Conservation (phyloP, 1,140 invertebrate genomes). For the Calephelis virginiensis region DNA sequence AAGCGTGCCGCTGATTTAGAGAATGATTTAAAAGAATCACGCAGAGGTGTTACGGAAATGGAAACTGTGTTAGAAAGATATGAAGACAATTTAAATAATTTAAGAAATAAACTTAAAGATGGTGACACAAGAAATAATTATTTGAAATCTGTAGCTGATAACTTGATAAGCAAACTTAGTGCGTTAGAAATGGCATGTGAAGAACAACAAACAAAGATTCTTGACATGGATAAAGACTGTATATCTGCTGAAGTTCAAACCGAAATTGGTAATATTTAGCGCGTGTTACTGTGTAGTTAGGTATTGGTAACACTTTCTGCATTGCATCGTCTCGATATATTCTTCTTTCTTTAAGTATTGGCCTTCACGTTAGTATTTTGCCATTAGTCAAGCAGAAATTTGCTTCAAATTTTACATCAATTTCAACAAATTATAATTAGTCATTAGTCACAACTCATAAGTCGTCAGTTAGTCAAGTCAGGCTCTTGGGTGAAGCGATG, state of each 20-base stretch:
- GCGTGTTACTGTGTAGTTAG: background rate
- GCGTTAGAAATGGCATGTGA: constrained; percentile 41
- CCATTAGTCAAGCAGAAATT: too few species aligned
- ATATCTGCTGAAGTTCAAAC: constrained; percentile 40
- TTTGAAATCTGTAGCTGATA: constrained; percentile 40
- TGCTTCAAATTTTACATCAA: too few species aligned
- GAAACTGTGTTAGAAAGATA: constrained; percentile 41
- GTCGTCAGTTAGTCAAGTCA: too few species aligned
- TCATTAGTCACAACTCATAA: too few species aligned
- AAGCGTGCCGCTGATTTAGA: constrained; percentile 46
- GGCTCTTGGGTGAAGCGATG: too few species aligned
- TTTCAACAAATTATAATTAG: too few species aligned
- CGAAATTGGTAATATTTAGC: constrained; percentile 46
- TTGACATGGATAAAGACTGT: constrained; percentile 31
- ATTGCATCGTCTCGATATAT: background rate
- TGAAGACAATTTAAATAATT: constrained; percentile 47
- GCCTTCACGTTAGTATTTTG: too few species aligned
- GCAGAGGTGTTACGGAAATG: constrained; percentile 31
- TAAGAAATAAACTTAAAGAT: constrained; percentile 46
- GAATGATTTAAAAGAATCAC: constrained; percentile 37
- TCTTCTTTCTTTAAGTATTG: too few species aligned
- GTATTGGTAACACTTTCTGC: background rate
- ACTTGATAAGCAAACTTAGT: constrained; percentile 41
- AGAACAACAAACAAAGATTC: constrained; percentile 37
- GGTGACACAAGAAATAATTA: constrained; percentile 41